Evolutionary conservation across 2,797 vertebrate genomes (phyloP), one percentile per base, ranked within the genome.

Genomic region (Bucorvus abyssinicus): DNA sequence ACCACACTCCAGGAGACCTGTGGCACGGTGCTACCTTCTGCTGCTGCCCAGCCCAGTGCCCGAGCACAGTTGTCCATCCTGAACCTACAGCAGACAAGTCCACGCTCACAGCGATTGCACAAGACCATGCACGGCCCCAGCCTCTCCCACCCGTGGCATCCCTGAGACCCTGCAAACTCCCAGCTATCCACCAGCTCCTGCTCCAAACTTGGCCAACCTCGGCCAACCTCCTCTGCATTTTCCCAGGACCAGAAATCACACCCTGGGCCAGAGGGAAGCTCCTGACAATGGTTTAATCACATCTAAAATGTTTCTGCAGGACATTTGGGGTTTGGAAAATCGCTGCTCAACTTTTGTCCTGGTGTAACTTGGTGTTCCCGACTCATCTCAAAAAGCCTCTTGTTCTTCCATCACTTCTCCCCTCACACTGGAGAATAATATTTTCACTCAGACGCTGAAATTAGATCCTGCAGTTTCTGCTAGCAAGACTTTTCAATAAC

Each of bases 331-430:
- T 50, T 94, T 89, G 56, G 71, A 70, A 92, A 84, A 60, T 57
- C 0, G 0, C 90, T 44, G 81, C 78, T 84, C 90, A 36, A 7
- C 80, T 86, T 88, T 82, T 87, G 80, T 90, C 84, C 92, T 87
- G 74, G 77, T 75, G 34, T 92, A 82, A 90, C 86, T 94, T 75
- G 90, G 92, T 94, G 96, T 78, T 95, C 86, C 74, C 4, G 0
- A 44, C 81, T 65, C 7, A 2, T 90, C 92, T 96, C 81, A 94
- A 92, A 95, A 93, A 94, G 90, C 81, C 80, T 93, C 89, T 98
- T 98, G 98, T 98, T 98, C 98, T 98, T 97, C 97, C 96, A 96
- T 96, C 97, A 97, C 97, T 97, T 98, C 97, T 95, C 85, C 97
- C 96, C 96, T 96, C 91, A 74, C 49, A 40, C 60, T 80, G 93